Percentiles rank a stretch among this genome's conserved stretches.
Evolutionary conservation across 2,797 vertebrate genomes (phyloP).

Genomic region (Gymnothorax javanicus): DNA sequence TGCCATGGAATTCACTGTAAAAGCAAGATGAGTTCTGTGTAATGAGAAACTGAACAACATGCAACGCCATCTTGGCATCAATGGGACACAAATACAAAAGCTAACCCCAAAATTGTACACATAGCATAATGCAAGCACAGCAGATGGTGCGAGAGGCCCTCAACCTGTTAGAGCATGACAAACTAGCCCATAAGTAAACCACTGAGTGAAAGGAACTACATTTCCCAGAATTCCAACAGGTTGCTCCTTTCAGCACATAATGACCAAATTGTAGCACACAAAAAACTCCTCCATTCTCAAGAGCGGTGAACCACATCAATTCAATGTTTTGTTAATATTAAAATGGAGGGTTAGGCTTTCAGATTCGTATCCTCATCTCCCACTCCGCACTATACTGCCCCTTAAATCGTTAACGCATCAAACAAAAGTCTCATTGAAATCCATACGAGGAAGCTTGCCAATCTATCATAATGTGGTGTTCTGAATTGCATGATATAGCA

Average conservation of each 20-base stretch:
- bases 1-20: background rate
- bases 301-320: background rate
- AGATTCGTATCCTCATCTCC: background rate
- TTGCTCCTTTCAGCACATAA: background rate
- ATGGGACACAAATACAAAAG: background rate
- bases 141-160: background rate
- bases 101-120: background rate
- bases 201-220: background rate
- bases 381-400: background rate
- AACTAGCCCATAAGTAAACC: background rate
- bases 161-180: background rate
- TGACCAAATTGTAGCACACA: background rate
- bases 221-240: background rate
- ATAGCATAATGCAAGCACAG: background rate
- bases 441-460: background rate
- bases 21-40: background rate
- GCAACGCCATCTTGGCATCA: background rate
- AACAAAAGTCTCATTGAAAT: background rate
- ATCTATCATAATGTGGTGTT: background rate
- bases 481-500: background rate
- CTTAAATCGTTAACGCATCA: background rate
- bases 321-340: background rate
- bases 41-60: constrained; percentile 9
- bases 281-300: background rate
- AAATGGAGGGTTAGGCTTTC: background rate